Base-by-base conservation (phyloP, 2,113 vertebrate genomes). In the Megaleporinus macrocephalus region DNA sequence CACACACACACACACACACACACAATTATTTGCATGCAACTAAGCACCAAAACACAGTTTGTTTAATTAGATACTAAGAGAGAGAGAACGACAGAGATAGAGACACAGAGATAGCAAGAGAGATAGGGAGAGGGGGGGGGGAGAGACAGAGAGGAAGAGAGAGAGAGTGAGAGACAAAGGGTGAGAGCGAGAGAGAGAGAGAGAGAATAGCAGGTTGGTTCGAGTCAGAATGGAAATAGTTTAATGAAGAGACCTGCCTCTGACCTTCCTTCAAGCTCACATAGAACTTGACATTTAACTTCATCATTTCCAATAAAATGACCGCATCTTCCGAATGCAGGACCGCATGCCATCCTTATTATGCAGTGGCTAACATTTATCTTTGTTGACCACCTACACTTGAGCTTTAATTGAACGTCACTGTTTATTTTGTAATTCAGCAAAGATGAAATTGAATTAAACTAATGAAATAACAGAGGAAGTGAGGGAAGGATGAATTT, bases 21-120 rank as follows among this genome's bases (percentile, higher is more conserved):
- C 84, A 90, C 91, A 92, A 91, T 91, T 86, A 89, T 63, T 86
- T 85, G 87, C 90, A 89, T 89, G 85, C 86, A 87, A 88, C 88
- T 86, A 76, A 88, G 85, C 83, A 86, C 62, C 88, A 88, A 86
- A 89, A 88, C 53, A 26, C 72, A 81, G 81, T 59, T 30, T 72
- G 73, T 84, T 90, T 93, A 93, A 93, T 92, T 90, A 91, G 83
- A 89, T 87, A 85, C 79, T 87, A 0, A 47, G 71, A 76, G 15
- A 62, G 80, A 73, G 84, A 84, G 16, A 66, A n/a, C 30, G 74
- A 85, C 73, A n/a, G 44, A 36, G 78, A 61, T 22, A 44, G 18
- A 62, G 30, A 70, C 24, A 36, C 30, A 79, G 36, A 36, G 24
- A 59, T 72, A 72, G 33, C 36, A 66, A 44, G 36, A 71, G 59